A percentile compares a stretch with the other conserved stretches of the same genome.
Conservation (phyloP, 2,797 vertebrate species). For the Chloroceryle inda region DNA sequence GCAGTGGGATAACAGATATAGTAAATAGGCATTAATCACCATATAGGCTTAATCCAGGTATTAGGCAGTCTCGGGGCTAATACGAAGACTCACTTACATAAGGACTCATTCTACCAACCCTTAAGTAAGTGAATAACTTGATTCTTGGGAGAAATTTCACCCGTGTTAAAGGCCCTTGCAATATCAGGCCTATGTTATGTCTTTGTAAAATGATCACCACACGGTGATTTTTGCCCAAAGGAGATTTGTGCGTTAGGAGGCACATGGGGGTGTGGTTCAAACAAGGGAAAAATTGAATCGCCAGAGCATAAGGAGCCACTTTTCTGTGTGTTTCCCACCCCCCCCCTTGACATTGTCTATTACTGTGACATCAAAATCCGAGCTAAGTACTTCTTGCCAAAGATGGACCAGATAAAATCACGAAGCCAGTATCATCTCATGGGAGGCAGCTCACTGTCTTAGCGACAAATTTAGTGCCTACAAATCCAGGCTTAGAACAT, state of each 20-base stretch:
- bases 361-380: slow-evolving; percentile 50
- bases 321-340: neutral
- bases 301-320: neutral
- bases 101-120: neutral
- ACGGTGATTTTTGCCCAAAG: slow-evolving; percentile 28
- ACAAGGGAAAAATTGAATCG: neutral
- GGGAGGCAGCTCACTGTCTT: slow-evolving; percentile 52
- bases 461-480: slow-evolving; percentile 48
- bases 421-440: slow-evolving; percentile 22
- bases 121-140: slow-evolving; percentile 31
- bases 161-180: neutral
- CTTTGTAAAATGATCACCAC: slow-evolving; percentile 21
- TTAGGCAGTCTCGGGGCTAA: slow-evolving; percentile 56
- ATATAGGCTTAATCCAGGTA: slow-evolving; percentile 48
- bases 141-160: slow-evolving; percentile 21
- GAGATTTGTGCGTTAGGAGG: slow-evolving; percentile 7
- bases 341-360: neutral
- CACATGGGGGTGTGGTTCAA: neutral
- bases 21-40: slow-evolving; percentile 69
- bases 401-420: slow-evolving; percentile 51
- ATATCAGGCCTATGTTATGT: neutral
- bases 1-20: slow-evolving; percentile 52
- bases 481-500: slow-evolving; percentile 56
- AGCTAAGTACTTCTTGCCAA: slow-evolving; percentile 37
- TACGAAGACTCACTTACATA: slow-evolving; percentile 40